Evolutionary conservation across 2,888 invertebrate species (phyloP).

Genomic region (Tetheella fluctuosa): DNA sequence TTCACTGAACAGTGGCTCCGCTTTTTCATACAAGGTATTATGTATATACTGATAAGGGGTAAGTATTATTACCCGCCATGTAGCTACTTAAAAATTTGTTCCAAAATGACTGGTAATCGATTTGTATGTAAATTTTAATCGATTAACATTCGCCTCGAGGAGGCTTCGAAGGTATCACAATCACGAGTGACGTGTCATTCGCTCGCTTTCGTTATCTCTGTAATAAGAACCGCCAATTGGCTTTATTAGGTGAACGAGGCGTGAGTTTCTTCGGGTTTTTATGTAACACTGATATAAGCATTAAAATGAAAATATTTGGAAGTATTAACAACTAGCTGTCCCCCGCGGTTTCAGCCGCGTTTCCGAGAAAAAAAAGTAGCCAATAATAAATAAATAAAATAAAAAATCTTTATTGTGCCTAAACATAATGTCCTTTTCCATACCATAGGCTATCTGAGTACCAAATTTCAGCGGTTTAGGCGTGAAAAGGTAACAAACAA

Average conservation of each 20-base stretch:
- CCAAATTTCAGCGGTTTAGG: no score
- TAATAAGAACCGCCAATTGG: neutral
- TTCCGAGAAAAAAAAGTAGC: no score
- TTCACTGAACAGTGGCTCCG: no score
- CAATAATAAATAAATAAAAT: no score
- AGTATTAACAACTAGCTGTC: no score
- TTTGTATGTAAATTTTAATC: constrained; percentile 60
- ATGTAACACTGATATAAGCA: neutral
- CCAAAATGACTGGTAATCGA: constrained; percentile 47
- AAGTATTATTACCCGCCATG: neutral
- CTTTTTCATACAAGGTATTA: no score
- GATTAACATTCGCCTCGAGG: constrained; percentile 43
- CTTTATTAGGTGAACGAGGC: neutral
- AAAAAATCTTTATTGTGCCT: no score
- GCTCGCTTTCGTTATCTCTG: constrained; percentile 15
- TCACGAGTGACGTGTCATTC: constrained; percentile 21
- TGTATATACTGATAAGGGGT: neutral
- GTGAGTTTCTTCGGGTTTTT: neutral
- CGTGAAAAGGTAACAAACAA: no score
- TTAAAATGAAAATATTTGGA: no score
- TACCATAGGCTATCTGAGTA: no score
- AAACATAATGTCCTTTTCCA: no score
- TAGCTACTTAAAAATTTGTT: neutral
- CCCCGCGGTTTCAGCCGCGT: no score
- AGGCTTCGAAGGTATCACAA: constrained; percentile 17